Base-by-base conservation (phyloP, 2,113 vertebrate species). In the Macquaria australasica region DNA sequence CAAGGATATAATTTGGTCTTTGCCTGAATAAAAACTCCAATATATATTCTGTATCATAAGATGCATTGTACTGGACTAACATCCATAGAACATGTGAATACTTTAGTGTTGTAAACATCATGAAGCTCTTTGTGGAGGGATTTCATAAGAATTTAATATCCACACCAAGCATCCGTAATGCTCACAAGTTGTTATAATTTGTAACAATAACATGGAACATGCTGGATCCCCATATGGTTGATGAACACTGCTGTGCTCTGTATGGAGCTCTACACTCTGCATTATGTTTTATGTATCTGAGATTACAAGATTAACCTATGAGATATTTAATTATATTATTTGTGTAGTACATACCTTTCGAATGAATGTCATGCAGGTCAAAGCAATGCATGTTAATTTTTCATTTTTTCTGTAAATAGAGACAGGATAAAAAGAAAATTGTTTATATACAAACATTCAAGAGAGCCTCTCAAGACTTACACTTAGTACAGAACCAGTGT, bases 131-230 rank as follows among this genome's bases (percentile, higher is more conserved):
- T 77, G 66, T 77, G 60, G 7, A 3, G n/a, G 8, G 67, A 86
- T 73, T 83, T 77, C 66, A 88, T 10, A 51, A 62, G 48, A 34
- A 50, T 80, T 82, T 82, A 84, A 89, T 82, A 85, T 74, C 81
- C 60, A 73, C 60, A 81, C 39, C 28, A 56, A 76, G 56, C 56
- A 59, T 82, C 51, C 55, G 25, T 55, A 71, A 50, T 15, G 2
- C 31, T 75, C 66, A 80, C 41, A 77, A 79, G 50, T 78, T 77
- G 51, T 78, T 80, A 48, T 15, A 63, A 56, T 73, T 34, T 43
- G 43, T 39, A 48, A 53, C 18, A 81, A 48, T 73, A 56, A 70
- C 63, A 77, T 48, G 28, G 58, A 48, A 53, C 53, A 69, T 37
- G 73, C 59, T 82, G 63, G 41, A 56, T 80, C n/a, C 51, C 62